These are phyloP conservation scores for Arenaria interpres DNA, from an alignment of 2,113 vertebrate species.

Conservation along the genomic window DNA sequence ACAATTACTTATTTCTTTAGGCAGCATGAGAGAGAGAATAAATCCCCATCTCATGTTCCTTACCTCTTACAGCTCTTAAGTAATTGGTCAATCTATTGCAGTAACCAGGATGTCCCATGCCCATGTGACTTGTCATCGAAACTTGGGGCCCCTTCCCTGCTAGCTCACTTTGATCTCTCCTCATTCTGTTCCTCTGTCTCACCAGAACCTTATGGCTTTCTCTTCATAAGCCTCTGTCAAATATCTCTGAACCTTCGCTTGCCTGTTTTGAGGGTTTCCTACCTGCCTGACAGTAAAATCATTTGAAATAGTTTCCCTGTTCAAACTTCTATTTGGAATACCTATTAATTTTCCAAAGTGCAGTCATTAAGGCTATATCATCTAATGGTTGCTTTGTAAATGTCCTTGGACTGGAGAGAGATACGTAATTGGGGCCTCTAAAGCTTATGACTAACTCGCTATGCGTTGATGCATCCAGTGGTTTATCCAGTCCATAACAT, in stretches of 20 bases:
- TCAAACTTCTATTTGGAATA: background rate
- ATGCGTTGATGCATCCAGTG: background rate
- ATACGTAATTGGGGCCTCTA: rapidly evolving
- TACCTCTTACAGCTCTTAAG: background rate
- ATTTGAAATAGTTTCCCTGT: background rate
- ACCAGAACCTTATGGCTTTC: background rate
- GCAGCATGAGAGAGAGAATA: rapidly evolving
- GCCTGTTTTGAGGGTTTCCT: background rate
- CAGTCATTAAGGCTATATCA: background rate
- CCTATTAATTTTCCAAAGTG: background rate
- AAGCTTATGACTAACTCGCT: background rate
- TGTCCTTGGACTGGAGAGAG: background rate
- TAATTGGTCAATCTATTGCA: background rate
- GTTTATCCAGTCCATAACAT: background rate
- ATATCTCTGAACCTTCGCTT: background rate
- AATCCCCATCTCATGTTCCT: background rate
- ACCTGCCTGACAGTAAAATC: background rate
- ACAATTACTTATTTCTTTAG: background rate
- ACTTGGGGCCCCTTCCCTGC: background rate
- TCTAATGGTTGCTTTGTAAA: background rate
- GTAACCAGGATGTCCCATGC: background rate
- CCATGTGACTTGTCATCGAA: background rate
- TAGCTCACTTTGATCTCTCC: background rate
- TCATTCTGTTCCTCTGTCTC: background rate
- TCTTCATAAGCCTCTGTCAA: background rate